A percentile compares a stretch with the other conserved stretches of the same genome.
phyloP scores from a whole-genome alignment of 2,113 vertebrate species.

The Crypturellus undulatus region DNA sequence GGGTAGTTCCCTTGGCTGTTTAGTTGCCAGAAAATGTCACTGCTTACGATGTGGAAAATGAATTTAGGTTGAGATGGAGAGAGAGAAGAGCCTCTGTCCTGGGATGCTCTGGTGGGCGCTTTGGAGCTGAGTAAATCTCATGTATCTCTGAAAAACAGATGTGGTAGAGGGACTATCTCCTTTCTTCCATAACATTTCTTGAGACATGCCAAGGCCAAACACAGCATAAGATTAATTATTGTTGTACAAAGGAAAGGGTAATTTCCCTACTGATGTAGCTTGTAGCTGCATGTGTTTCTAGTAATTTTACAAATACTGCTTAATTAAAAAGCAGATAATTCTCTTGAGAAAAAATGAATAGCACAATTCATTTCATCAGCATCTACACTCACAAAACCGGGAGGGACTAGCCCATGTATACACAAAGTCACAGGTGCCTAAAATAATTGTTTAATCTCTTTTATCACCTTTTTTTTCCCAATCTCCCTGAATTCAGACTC shows the following conservation, averaged over 20 bases:
- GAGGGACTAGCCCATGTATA: neutral
- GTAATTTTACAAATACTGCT: neutral
- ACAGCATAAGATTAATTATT: neutral
- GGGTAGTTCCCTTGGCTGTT: neutral
- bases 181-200: neutral
- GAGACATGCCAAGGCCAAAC: accelerated
- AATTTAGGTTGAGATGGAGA: neutral
- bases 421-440: accelerated
- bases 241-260: neutral
- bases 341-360: neutral
- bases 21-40: neutral
- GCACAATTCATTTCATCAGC: neutral
- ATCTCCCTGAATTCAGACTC: neutral
- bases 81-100: neutral
- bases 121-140: neutral
- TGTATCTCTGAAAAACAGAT: neutral
- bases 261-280: neutral
- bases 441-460: neutral
- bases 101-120: accelerated
- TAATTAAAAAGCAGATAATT: neutral
- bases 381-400: neutral
- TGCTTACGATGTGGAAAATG: neutral
- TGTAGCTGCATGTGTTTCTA: neutral
- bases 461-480: neutral
- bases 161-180: neutral